Base-by-base conservation (phyloP, 2,888 invertebrate species). In the Eupithecia tripunctaria region DNA sequence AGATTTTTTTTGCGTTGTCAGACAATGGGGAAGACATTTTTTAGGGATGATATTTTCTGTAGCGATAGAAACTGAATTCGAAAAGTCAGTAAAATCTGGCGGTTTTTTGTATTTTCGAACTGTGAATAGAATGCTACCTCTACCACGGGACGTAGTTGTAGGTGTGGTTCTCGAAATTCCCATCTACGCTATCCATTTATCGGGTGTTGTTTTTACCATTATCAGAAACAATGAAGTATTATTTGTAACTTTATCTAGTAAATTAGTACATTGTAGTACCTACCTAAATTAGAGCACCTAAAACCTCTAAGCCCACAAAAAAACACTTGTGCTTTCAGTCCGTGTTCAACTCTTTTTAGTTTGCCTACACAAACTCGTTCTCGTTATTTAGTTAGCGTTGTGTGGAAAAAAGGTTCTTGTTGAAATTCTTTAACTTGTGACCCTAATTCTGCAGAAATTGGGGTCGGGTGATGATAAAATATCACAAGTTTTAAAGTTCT, bases 1-100 rank as follows among this genome's bases (percentile, higher is more conserved):
- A 65, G n/a, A 25, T 68, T 62, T 71, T 59, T 15, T 65, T 63
- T 65, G 47, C 43, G 59, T 67, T 67, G 29, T 38, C 32, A 32
- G 65, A 41, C 15, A 64, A 38, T 64, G 21, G 64, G 15, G 14
- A 41, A 18, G 18, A 60, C 21, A 21, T 38, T 41, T 64, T 38
- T 15, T 38, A 10, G 25, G 21, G 4, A 56, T 25, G 25, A 25
- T 32, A 36, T 36, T 63, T 63, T 63, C 63, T 36, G 32, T 12
- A 18, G 12, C 36, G n/a, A 14, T 25, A 60, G 29, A 18, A n/a
- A 18, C 10, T 27, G 1, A 36, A 51, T 21, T 51, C 51, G 47
- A 21, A 51, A 51, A n/a, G 8, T 51, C 10, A 21, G n/a, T 8
- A 21, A 21, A 51, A 21, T 51, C 32, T 4, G 10, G 10, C 8